Conservation (phyloP, 2,113 vertebrate species). For the Panurus biarmicus region DNA sequence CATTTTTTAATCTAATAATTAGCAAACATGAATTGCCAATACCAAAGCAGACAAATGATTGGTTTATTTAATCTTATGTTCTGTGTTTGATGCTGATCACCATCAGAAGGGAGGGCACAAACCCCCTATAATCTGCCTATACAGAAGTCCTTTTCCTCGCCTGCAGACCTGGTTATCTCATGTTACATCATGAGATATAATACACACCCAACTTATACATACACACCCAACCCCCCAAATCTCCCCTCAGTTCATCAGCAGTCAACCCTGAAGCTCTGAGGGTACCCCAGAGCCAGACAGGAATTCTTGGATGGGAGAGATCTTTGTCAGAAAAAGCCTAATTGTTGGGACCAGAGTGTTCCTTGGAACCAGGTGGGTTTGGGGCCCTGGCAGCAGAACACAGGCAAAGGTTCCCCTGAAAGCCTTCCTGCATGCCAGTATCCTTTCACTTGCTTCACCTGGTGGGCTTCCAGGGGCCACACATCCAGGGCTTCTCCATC, state of each 20-base stretch:
- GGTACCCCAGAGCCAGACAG: background rate
- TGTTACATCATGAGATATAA: background rate
- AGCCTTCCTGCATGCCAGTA: background rate
- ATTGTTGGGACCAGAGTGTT: background rate
- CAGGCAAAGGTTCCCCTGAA: background rate
- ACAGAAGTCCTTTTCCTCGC: background rate
- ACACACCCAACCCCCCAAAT: background rate
- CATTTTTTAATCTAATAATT: background rate
- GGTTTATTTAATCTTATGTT: background rate
- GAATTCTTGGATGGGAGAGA: background rate
- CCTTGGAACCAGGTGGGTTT: background rate
- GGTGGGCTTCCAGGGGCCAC: background rate
- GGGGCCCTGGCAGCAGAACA: background rate
- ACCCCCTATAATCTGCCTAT: background rate
- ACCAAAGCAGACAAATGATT: background rate
- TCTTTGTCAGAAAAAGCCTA: background rate
- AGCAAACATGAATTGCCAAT: background rate
- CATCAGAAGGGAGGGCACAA: background rate
- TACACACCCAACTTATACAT: no score
- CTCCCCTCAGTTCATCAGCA: background rate
- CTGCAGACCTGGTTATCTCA: accelerated
- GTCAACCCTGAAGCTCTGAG: background rate
- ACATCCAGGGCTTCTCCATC: background rate
- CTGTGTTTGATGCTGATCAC: background rate
- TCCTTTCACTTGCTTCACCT: background rate